These are phyloP conservation scores for Leptatherina wallacei DNA, from an alignment of 2,797 vertebrate genomes.

Conservation along the genomic window DNA sequence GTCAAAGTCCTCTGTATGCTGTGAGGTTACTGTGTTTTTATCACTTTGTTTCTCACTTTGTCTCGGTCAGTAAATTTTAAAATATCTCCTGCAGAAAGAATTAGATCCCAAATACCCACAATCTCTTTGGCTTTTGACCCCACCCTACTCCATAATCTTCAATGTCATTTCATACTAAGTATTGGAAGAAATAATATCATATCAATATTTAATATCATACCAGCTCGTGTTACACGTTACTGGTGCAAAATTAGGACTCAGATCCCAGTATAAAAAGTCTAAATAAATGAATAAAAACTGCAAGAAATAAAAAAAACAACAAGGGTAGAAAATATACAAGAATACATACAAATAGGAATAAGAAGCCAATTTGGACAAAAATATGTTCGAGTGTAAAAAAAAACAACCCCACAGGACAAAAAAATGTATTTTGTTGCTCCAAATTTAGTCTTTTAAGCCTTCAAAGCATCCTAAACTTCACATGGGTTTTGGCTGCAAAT, in stretches of 20 bases:
- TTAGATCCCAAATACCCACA: not conserved
- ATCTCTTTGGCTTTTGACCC: not conserved
- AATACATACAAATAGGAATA: no score
- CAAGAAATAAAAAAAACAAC: no score
- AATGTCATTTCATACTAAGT: not conserved
- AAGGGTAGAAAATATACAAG: no score
- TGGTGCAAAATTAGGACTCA: no score
- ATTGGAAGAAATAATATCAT: not conserved
- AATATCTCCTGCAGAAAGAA: not conserved
- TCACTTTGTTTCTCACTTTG: constrained; percentile 4
- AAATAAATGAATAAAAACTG: no score
- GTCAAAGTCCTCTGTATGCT: constrained; percentile 19
- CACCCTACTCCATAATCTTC: not conserved
- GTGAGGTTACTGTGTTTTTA: not conserved
- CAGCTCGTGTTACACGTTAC: no score
- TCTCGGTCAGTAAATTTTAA: not conserved
- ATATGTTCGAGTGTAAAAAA: not conserved
- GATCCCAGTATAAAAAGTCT: no score
- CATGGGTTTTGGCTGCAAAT: constrained; percentile 3
- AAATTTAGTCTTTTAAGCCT: not conserved
- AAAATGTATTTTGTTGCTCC: not conserved
- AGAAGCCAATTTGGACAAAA: not conserved
- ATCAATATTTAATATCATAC: no score
- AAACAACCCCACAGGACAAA: not conserved
- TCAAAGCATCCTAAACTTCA: not conserved